Percentiles rank a stretch among this genome's conserved stretches.
These are phyloP conservation scores for Zeugodacus cucurbitae DNA, from an alignment of 1,140 invertebrate species.

Conservation along the genomic window DNA sequence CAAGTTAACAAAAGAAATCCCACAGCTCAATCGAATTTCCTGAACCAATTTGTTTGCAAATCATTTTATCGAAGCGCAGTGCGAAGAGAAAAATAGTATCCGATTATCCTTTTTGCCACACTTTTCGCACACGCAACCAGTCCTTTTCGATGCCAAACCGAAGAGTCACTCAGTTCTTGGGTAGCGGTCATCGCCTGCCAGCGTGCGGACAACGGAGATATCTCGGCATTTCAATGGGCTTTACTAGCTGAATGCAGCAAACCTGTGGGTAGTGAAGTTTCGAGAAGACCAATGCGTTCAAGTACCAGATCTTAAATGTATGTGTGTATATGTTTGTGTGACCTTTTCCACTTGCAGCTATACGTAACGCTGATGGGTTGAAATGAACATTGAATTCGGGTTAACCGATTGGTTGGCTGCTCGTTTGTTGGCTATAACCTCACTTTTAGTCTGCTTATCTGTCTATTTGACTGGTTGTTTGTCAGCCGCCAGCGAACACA, in stretches of 20 bases:
- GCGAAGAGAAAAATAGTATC: conserved; percentile 11
- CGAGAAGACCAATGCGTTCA: too few relatives aligned
- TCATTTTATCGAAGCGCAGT: conserved; percentile 41
- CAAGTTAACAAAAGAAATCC: conserved; percentile 46
- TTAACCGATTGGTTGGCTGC: not conserved
- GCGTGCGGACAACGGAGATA: too few relatives aligned
- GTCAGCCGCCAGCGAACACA: not conserved
- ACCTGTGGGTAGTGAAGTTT: too few relatives aligned
- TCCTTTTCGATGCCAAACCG: not conserved
- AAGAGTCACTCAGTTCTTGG: too few relatives aligned
- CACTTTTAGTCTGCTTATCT: too few relatives aligned
- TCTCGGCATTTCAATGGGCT: too few relatives aligned
- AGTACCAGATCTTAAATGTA: too few relatives aligned
- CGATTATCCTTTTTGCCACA: conserved; percentile 33
- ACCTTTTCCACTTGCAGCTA: not conserved
- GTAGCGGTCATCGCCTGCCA: too few relatives aligned
- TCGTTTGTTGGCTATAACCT: not conserved
- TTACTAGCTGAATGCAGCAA: not conserved
- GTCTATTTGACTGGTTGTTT: not conserved
- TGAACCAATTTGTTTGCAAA: conserved; percentile 47
- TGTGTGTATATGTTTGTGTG: not conserved
- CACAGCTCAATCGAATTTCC: conserved; percentile 45
- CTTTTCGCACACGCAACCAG: not conserved
- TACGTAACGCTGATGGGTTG: not conserved
- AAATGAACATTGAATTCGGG: not conserved